Evolutionary conservation across 2,888 invertebrate genomes (phyloP).

Genomic region (Phasia obesa): DNA sequence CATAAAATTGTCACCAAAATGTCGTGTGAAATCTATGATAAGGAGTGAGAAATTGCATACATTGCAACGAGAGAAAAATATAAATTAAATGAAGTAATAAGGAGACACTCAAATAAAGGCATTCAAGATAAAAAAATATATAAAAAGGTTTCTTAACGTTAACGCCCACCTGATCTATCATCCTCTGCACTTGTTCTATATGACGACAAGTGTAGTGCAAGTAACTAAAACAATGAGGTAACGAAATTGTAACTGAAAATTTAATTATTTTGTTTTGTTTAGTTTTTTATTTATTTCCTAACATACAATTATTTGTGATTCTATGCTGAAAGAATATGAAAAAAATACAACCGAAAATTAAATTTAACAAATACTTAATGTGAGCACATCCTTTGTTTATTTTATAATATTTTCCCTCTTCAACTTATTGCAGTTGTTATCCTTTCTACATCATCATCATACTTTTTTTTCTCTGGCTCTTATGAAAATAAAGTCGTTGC

Average conservation of each 20-base stretch:
- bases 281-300: conserved; percentile 24
- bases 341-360: conserved; percentile 38
- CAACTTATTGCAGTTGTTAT: conserved; percentile 11
- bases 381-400: conserved; percentile 33
- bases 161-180: conserved; percentile 45
- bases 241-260: conserved; percentile 10
- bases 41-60: conserved; percentile 69
- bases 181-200: conserved; percentile 3
- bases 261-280: conserved; percentile 52
- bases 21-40: conserved; percentile 72
- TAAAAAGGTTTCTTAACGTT: conserved; percentile 8
- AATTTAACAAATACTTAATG: conserved; percentile 15
- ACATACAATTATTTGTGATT: too few species aligned
- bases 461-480: conserved; percentile 15
- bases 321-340: too few species aligned
- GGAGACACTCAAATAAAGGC: not conserved
- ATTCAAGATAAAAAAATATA: not conserved
- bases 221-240: conserved; percentile 27
- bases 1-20: conserved; percentile 61
- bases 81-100: conserved; percentile 14
- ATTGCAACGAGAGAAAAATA: not conserved
- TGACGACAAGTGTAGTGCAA: conserved; percentile 59
- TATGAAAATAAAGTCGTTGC: conserved; percentile 53
- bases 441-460: conserved; percentile 3
- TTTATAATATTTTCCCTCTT: conserved; percentile 29